Base-by-base conservation (phyloP, 2,888 invertebrate genomes). In the Ennomos quercinarius region DNA sequence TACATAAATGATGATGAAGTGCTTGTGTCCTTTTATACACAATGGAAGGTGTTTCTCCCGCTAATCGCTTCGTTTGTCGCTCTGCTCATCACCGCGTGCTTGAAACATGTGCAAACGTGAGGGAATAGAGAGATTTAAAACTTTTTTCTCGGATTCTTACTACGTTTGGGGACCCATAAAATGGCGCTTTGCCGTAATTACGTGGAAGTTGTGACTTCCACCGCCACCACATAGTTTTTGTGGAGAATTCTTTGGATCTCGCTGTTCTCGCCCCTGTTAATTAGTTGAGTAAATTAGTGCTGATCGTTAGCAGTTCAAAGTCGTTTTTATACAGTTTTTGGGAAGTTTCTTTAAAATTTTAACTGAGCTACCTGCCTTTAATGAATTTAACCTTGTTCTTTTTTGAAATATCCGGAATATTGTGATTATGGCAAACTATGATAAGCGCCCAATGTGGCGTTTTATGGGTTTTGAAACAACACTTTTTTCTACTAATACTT, bases 181-280 rank as follows among this genome's bases (percentile, higher is more conserved):
- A 66, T 66, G 71, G 67, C 71, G 68, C 68, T 70, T 66, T 61
- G 59, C 52, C 52, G 68, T 70, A 67, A 71, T 74, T 73, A 71
- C 48, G 67, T 55, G 65, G 68, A 68, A 73, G 65, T 72, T 72
- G 74, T 72, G 70, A 71, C 71, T 74, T 72, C 73, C 70, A 65
- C 53, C 45, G 44, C 73, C 70, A 65, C 53, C 45, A 46, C 47
- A 38, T n/a, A 12, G 53, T 70, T 70, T 71, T 70, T 63, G 51
- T 61, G 46, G 47, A 41, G 57, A 64, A 67, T 68, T 69, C 64
- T 46, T 57, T 37, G 55, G 46, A 52, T 55, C 49, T 47, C 46
- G 40, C 46, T 66, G 57, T 56, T 56, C 44, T 56, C 60, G 43
- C 50, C 43, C 38, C 44, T 66, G 65, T 65, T 68, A 69, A 69